Evolutionary conservation across 2,113 vertebrate species (phyloP), one percentile per base, ranked within the genome.

Genomic region (Xenus cinereus): DNA sequence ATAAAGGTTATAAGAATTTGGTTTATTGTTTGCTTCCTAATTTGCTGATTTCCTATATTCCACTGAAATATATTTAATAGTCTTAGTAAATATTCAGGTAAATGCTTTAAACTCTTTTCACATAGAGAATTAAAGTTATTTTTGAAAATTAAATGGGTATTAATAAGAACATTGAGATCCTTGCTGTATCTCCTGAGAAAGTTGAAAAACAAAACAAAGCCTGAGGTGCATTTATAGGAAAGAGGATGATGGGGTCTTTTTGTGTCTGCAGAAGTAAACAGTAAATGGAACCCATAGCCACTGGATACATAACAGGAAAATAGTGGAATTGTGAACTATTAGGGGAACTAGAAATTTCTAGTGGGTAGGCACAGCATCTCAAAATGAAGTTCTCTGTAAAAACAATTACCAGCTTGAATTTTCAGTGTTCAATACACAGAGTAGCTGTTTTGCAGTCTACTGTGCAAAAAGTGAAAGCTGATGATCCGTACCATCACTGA

Each of bases 391-490:
- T 93, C 85, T 78, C 51, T 90, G 53, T 60, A 69, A 80, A 96
- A 96, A 93, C 83, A 93, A 93, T 94, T 95, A 90, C 87, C 73
- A 84, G 76, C 76, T 92, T 94, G 90, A 93, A 93, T 94, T 90
- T 92, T 92, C 83, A 75, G 39, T 91, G 76, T 90, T 96, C 90
- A 94, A 86, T 95, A 93, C 85, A 93, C 82, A 89, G 64, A 92
- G 69, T 93, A 82, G 83, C 73, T 95, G 86, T 95, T 97, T 94
- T 81, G 80, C 95, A 96, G 86, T 95, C 90, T 96, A 68, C 94
- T 93, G 83, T 87, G 94, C 90, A 94, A 97, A 96, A 96, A 96
- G 85, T 87, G 95, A 97, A 96, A 97, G 90, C 92, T 97, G 97
- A 97, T 97, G 94, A 96, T 93, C 90, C 86, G 4, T 95, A 72